Conservation (phyloP, 1,140 invertebrate species). For the Pogonomyrmex barbatus region DNA sequence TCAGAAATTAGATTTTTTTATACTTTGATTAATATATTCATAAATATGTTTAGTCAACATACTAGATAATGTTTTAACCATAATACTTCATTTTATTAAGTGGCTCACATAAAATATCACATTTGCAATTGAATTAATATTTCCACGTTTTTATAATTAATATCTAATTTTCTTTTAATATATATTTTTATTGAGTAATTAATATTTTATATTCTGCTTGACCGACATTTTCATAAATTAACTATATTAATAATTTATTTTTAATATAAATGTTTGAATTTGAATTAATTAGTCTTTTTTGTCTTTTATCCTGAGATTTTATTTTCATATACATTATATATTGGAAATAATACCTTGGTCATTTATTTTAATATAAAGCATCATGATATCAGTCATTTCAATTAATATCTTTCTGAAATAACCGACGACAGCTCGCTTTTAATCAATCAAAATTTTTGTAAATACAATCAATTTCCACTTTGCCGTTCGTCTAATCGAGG, state of each 20-base stretch:
- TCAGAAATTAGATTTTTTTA: neutral
- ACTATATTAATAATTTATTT: neutral
- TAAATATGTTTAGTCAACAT: neutral
- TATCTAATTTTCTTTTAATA: neutral
- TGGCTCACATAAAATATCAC: neutral
- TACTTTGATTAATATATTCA: neutral
- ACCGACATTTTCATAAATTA: neutral
- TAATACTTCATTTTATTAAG: neutral
- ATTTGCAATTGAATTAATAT: neutral
- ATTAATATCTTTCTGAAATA: neutral
- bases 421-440: neutral
- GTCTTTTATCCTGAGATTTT: neutral
- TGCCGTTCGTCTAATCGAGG: neutral
- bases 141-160: neutral
- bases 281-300: neutral
- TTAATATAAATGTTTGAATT: neutral
- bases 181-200: neutral
- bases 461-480: neutral
- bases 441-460: conserved; percentile 18
- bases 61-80: neutral
- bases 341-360: neutral
- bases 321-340: neutral
- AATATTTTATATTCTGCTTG: neutral
- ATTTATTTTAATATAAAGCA: conserved; percentile 7
- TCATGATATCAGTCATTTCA: neutral